Percentiles rank a stretch among this genome's conserved stretches.
Evolutionary conservation across 2,113 vertebrate genomes (phyloP).

Genomic region (Parotia lawesii): DNA sequence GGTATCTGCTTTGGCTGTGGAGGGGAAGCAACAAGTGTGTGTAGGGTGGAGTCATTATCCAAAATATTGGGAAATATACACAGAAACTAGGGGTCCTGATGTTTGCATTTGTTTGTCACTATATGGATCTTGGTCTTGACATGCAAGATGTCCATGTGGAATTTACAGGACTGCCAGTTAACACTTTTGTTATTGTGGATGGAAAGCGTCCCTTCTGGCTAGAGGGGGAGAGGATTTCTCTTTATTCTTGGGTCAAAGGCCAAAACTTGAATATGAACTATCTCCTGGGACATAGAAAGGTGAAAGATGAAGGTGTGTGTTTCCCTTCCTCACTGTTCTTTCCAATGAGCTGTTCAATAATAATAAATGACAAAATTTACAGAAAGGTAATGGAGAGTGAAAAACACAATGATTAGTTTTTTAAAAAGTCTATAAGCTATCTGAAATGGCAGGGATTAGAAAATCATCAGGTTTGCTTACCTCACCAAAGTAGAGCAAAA

Average conservation of each 20-base stretch:
- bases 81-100: not conserved
- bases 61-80: not conserved
- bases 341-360: not conserved
- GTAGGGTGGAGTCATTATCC: not conserved
- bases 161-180: not conserved
- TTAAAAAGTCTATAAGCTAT: not conserved
- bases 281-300: not conserved
- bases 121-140: not conserved
- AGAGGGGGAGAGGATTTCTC: not conserved
- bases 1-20: not conserved
- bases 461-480: constrained; percentile 21
- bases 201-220: not conserved
- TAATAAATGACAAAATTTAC: not conserved
- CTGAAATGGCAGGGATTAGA: not conserved
- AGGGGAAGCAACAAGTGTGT: not conserved
- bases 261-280: not conserved
- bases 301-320: not conserved
- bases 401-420: not conserved
- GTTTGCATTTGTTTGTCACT: not conserved
- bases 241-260: not conserved
- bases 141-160: not conserved
- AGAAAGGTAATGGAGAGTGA: not conserved
- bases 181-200: not conserved
- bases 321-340: not conserved
- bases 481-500: constrained; percentile 70